These are phyloP conservation scores for Neolamprologus kungweensis DNA, from an alignment of 2,113 vertebrate genomes.

Conservation along the genomic window DNA sequence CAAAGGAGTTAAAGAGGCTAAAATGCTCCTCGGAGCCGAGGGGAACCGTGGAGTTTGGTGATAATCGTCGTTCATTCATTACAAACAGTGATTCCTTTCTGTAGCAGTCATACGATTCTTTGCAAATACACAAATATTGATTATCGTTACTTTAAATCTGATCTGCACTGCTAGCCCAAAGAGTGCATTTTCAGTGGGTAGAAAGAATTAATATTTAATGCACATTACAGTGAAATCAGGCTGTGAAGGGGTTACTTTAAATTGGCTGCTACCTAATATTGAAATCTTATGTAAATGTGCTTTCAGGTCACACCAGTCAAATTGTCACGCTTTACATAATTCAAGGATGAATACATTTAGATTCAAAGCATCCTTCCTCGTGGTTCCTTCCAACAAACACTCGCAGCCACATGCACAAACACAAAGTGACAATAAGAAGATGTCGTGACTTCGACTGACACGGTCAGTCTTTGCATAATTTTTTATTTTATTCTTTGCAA, in stretches of 20 bases:
- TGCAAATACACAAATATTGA: background rate
- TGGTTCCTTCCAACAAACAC: background rate
- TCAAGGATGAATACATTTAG: background rate
- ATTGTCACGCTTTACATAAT: background rate
- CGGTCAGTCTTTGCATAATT: background rate
- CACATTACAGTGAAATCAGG: background rate
- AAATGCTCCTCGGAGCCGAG: background rate
- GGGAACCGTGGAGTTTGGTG: background rate
- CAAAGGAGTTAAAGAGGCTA: background rate
- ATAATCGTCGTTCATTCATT: background rate
- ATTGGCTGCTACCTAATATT: background rate
- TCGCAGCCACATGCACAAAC: background rate
- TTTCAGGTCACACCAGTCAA: constrained; percentile 4
- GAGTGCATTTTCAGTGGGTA: background rate
- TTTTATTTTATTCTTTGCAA: background rate
- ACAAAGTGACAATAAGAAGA: constrained; percentile 10
- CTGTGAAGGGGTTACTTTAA: background rate
- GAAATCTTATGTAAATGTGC: constrained; percentile 37
- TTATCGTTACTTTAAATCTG: background rate
- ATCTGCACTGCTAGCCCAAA: background rate
- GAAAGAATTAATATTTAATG: background rate
- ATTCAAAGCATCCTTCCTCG: background rate
- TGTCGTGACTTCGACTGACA: constrained; percentile 26
- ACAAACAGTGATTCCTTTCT: background rate
- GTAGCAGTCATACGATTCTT: background rate